phyloP scores from a whole-genome alignment of 1,140 invertebrate species.

The Pteromalus puparum region DNA sequence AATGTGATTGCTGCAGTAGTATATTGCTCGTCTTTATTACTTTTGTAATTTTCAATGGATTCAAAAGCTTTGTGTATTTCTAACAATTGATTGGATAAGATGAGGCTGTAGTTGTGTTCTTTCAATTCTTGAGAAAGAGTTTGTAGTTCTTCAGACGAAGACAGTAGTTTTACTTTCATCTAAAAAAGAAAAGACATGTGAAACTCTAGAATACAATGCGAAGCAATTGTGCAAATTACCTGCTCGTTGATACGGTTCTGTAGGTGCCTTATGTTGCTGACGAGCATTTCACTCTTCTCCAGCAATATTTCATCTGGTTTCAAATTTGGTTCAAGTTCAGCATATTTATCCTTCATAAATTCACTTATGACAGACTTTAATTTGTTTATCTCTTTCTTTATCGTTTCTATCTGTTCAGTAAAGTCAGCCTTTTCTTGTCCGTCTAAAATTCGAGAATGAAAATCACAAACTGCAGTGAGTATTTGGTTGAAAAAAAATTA shows the following conservation, averaged over 20 bases:
- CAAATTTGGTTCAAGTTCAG: slow-evolving; percentile 75
- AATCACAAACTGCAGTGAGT: slow-evolving; percentile 10
- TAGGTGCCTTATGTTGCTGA: slow-evolving; percentile 74
- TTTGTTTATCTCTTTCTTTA: slow-evolving; percentile 76
- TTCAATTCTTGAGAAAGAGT: slow-evolving; percentile 75
- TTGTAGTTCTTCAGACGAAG: slow-evolving; percentile 76
- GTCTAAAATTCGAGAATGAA: slow-evolving; percentile 53
- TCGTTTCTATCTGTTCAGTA: slow-evolving; percentile 74
- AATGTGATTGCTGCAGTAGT: slow-evolving; percentile 74
- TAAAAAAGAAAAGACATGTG: slow-evolving; percentile 58
- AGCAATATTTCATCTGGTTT: slow-evolving; percentile 75
- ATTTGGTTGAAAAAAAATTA: background rate
- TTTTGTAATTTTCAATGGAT: slow-evolving; percentile 72
- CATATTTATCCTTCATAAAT: slow-evolving; percentile 76
- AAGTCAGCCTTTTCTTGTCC: slow-evolving; percentile 65
- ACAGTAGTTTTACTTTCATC: slow-evolving; percentile 77
- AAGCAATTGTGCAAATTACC: slow-evolving; percentile 56
- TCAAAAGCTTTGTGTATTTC: slow-evolving; percentile 75
- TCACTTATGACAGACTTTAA: slow-evolving; percentile 76
- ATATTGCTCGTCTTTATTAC: slow-evolving; percentile 68
- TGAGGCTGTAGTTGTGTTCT: slow-evolving; percentile 74
- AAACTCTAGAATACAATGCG: background rate
- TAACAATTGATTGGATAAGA: slow-evolving; percentile 75
- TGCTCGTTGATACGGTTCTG: slow-evolving; percentile 75
- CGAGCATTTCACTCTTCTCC: slow-evolving; percentile 71